Base-by-base conservation (phyloP, 2,888 invertebrate species). In the Oasisia sp. region DNA sequence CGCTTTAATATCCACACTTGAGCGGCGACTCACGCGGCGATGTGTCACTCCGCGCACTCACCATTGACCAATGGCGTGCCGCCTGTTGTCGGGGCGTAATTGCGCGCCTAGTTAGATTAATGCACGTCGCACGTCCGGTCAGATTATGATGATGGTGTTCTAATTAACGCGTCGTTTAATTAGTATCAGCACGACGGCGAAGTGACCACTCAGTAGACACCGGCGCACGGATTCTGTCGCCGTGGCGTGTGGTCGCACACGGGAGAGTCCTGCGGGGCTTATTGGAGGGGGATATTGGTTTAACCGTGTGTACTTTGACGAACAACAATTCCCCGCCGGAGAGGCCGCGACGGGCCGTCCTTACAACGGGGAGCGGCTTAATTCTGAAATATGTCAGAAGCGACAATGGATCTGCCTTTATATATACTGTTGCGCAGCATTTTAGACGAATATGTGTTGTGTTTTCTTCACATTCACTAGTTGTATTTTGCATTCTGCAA, bases 131-230 rank as follows among this genome's bases (percentile, higher is more conserved):
- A 74, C 74, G 74, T 74, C 74, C 74, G 74, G 74, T 74, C 74
- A 74, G 74, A 74, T 74, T 74, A 74, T 74, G 74, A 74, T 74
- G 74, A 74, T 74, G 74, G 74, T 74, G 74, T 74, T 74, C 74
- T 74, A 74, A 74, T 74, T 74, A 74, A 74, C 74, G 74, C 74
- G 74, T 74, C 74, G 74, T n/a, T 74, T 74, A 74, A 74, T 74
- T 74, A 74, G 74, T 74, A 74, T n/a, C 74, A 7, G 19, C n/a
- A 27, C 74, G 74, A 74, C 74, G 1, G n/a, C 74, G 27, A 74
- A 74, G 74, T n/a, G 74, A 74, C 74, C 74, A 74, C 74, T 5
- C 50, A 9, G 50, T 50, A 11, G 50, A 9, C 50, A 50, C 7
- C 74, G 27, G 5, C 27, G 74, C 19, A 5, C 74, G n/a, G 74